Evolutionary conservation across 2,797 vertebrate genomes (phyloP), one percentile per base, ranked within the genome.

Genomic region (Brachyalestes nurse): DNA sequence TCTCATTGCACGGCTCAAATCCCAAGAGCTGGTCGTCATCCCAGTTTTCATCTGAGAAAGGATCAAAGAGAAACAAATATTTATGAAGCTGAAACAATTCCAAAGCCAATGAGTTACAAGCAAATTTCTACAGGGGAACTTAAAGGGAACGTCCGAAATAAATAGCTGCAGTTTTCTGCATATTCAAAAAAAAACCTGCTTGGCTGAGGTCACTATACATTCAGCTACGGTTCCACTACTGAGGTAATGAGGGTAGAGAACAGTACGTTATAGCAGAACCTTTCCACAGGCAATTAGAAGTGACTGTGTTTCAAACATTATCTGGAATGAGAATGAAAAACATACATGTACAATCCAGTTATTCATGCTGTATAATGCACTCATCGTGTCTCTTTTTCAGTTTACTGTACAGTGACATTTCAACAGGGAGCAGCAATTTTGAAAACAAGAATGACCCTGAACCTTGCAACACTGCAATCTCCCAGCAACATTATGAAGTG

Each of bases 1-100:
- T 97, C 90, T 97, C 96, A 83, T 96, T 96, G 94, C 96, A 97
- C 0, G 96, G 96, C 86, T 97, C 96, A 91, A 96, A 96, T 91
- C 96, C 96, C 89, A 96, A 94, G 82, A 96, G 93, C 81, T 97
- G 96, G 92, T 96, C 96, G 76, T 96, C 96, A 79, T 95, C 95
- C 96, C 96, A 97, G 92, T 95, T 96, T 89, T 97, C 96, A 92
- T 96, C 96, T 97, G 91, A 77, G 81, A 91, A 93, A 79, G 73
- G 57, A 82, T 78, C 78, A 88, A 75, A 83, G 40, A 80, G 72
- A 84, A 55, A 71, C 13, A 60, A 38, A 49, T 75, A 77, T 79
- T 79, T 76, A 49, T 72, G n/a, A 80, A 61, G 23, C 40, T 21
- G 14, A 28, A 34, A 72, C 14, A 53, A 64, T 40, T 17, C 53